These are phyloP conservation scores for Orussus abietinus DNA, from an alignment of 1,140 invertebrate species.

Conservation along the genomic window DNA sequence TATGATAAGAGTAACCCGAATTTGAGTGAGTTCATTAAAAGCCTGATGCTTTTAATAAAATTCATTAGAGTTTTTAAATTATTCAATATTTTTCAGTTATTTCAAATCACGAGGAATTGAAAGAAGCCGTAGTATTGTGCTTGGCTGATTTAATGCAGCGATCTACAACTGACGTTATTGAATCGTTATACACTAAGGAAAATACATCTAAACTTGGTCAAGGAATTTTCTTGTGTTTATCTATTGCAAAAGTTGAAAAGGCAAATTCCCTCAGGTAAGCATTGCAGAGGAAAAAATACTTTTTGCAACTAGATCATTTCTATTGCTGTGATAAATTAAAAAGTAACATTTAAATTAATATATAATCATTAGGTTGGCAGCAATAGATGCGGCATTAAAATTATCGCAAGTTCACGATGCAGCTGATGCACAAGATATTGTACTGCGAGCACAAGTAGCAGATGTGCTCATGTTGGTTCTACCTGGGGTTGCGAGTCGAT, in stretches of 20 bases:
- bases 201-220: constrained; percentile 57
- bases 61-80: constrained; percentile 17
- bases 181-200: constrained; percentile 51
- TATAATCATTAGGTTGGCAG: constrained; percentile 48
- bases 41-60: constrained; percentile 13
- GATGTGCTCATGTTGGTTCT: constrained; percentile 60
- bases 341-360: constrained; percentile 12
- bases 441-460: constrained; percentile 51
- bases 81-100: constrained; percentile 44
- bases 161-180: constrained; percentile 46
- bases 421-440: constrained; percentile 40
- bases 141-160: constrained; percentile 51
- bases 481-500: constrained; percentile 58
- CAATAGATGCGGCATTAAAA: constrained; percentile 58
- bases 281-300: constrained; percentile 9
- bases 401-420: constrained; percentile 55
- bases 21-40: constrained; percentile 43
- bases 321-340: constrained; percentile 13
- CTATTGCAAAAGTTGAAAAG: constrained; percentile 59
- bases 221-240: constrained; percentile 57
- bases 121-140: constrained; percentile 55
- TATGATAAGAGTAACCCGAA: constrained; percentile 49
- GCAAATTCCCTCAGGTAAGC: constrained; percentile 55
- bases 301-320: constrained; percentile 12
- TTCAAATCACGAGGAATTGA: constrained; percentile 58